phyloP scores from a whole-genome alignment of 2,888 invertebrate species.

The Netelia inedita region DNA sequence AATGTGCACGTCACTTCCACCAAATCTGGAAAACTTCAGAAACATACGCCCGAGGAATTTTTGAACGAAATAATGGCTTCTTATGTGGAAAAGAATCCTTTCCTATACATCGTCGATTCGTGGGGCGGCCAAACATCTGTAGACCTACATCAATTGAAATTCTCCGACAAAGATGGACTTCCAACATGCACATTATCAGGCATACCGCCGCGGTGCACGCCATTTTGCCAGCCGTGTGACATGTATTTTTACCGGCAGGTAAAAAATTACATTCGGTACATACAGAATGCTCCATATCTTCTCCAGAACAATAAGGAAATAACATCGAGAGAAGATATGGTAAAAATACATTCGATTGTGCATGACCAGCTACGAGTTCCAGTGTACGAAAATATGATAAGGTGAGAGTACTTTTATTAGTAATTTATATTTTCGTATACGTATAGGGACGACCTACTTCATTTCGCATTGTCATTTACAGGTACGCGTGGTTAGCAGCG shows the following conservation, averaged over 20 bases:
- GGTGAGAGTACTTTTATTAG: background rate
- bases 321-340: background rate
- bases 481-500: constrained; percentile 11
- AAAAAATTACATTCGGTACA: background rate
- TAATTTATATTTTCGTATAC: background rate
- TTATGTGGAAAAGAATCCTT: background rate
- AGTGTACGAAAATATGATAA: background rate
- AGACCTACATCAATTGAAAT: background rate
- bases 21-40: constrained; percentile 10
- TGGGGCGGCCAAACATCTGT: background rate
- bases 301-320: background rate
- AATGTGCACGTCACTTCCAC: background rate
- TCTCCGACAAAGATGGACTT: background rate
- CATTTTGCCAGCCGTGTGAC: constrained; percentile 11
- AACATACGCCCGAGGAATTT: background rate
- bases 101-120: background rate
- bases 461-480: constrained; percentile 3
- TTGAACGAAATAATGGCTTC: background rate
- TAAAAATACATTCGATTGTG: background rate
- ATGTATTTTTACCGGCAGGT: constrained; percentile 8
- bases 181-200: constrained; percentile 15
- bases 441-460: background rate
- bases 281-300: background rate
- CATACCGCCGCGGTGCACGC: constrained; percentile 11
- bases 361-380: background rate